Conservation (phyloP, 2,888 invertebrate genomes). For the Mystacides longicornis region DNA sequence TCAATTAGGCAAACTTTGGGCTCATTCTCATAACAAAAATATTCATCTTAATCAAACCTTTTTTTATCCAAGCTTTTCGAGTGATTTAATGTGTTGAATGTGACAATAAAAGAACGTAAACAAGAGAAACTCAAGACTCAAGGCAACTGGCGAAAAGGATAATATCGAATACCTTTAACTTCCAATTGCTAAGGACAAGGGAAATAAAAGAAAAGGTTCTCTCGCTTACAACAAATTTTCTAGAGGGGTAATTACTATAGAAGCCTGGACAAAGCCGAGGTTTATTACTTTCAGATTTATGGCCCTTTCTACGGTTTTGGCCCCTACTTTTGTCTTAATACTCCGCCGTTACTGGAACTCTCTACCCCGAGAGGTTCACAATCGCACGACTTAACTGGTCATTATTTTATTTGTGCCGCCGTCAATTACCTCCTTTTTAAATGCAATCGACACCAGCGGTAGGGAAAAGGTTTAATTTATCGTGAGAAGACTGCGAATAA, state of each 20-base stretch:
- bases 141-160: no score
- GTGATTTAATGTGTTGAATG: no score
- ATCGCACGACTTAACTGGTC: no score
- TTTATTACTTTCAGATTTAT: constrained; percentile 27
- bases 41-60: no score
- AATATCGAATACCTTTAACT: neutral
- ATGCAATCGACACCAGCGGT: constrained; percentile 9
- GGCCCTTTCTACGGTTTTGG: constrained; percentile 21
- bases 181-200: neutral
- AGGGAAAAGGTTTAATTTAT: neutral
- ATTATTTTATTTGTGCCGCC: constrained; percentile 24
- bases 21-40: no score
- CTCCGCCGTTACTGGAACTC: constrained; percentile 20
- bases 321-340: constrained; percentile 23
- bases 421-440: constrained; percentile 19
- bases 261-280: constrained; percentile 25
- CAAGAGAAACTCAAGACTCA: no score
- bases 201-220: neutral
- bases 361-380: constrained; percentile 6
- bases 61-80: no score
- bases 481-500: constrained; percentile 1
- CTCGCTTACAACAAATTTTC: constrained; percentile 4
- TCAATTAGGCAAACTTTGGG: no score
- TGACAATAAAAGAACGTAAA: no score
- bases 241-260: constrained; percentile 24